These are phyloP conservation scores for Nasonia oneida DNA, from an alignment of 2,888 invertebrate species.

Conservation along the genomic window DNA sequence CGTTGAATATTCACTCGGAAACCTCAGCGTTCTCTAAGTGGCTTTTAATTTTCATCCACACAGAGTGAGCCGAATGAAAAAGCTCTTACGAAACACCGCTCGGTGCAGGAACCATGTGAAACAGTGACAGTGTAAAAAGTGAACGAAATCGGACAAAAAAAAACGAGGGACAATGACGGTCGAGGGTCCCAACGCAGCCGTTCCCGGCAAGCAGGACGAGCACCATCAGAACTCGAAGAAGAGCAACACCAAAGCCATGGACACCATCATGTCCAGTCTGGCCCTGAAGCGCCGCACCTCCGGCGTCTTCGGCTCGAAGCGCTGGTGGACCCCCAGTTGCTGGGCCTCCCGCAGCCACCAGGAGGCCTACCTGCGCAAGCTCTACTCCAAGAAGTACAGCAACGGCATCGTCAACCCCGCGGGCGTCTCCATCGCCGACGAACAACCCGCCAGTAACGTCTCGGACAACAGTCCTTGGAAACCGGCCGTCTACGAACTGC, in stretches of 20 bases:
- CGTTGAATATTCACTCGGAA: background rate
- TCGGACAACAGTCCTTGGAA: conserved; percentile 62
- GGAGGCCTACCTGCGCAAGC: conserved; percentile 76
- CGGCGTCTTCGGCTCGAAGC: conserved; percentile 73
- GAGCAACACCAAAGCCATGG: conserved; percentile 59
- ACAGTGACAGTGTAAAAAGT: background rate
- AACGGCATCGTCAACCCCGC: conserved; percentile 47
- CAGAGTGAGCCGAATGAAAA: background rate
- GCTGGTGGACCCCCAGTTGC: conserved; percentile 78
- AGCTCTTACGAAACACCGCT: background rate
- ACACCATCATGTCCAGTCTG: conserved; percentile 73
- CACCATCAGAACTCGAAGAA: conserved; percentile 29
- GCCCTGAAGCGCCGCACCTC: conserved; percentile 75
- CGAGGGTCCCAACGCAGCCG: background rate
- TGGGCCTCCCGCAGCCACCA: conserved; percentile 77
- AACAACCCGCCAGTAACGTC: conserved; percentile 37
- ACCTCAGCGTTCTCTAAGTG: background rate
- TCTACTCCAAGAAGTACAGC: conserved; percentile 74
- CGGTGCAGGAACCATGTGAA: background rate
- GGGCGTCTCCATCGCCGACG: conserved; percentile 36
- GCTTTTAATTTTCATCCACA: background rate
- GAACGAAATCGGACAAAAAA: background rate
- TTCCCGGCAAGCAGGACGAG: background rate
- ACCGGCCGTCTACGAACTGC: conserved; percentile 69
- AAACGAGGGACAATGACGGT: conserved; percentile 17